phyloP scores from a whole-genome alignment of 2,113 vertebrate species.

The Spea multiplicata region DNA sequence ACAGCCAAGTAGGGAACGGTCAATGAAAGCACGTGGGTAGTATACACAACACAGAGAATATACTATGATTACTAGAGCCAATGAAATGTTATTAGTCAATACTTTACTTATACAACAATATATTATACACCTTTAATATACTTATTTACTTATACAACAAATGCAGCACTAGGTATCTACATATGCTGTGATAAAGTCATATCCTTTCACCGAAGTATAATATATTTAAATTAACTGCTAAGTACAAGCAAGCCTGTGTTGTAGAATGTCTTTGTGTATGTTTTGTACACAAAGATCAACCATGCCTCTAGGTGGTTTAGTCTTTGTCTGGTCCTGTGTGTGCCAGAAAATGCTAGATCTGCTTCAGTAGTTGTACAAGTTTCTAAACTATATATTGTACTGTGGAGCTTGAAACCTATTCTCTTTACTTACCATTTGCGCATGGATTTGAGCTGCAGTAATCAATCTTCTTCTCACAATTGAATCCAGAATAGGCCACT shows the following conservation, averaged over 20 bases:
- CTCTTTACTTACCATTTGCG: conserved; percentile 85
- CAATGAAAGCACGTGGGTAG: background rate
- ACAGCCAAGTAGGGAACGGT: conserved; percentile 11
- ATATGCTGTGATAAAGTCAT: too few species aligned
- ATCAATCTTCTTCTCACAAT: conserved; percentile 97
- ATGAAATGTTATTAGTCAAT: too few species aligned
- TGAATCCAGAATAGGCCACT: conserved; percentile 87
- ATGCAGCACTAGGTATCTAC: too few species aligned
- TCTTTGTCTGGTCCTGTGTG: background rate
- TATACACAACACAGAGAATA: background rate
- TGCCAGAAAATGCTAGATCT: background rate
- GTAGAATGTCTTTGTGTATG: too few species aligned
- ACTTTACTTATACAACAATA: background rate
- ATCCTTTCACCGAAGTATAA: too few species aligned
- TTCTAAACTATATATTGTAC: too few species aligned
- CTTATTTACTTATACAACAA: background rate
- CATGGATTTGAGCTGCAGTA: conserved; percentile 91
- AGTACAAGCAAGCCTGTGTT: too few species aligned
- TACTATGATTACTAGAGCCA: too few species aligned
- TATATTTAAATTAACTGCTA: too few species aligned
- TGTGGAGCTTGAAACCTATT: background rate
- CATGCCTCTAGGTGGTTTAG: background rate
- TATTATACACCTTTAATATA: background rate
- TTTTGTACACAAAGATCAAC: background rate
- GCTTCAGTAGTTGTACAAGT: background rate